These are phyloP conservation scores for Porites lobata DNA, from an alignment of 92 coral and sea anemone genomes.

Conservation along the genomic window DNA sequence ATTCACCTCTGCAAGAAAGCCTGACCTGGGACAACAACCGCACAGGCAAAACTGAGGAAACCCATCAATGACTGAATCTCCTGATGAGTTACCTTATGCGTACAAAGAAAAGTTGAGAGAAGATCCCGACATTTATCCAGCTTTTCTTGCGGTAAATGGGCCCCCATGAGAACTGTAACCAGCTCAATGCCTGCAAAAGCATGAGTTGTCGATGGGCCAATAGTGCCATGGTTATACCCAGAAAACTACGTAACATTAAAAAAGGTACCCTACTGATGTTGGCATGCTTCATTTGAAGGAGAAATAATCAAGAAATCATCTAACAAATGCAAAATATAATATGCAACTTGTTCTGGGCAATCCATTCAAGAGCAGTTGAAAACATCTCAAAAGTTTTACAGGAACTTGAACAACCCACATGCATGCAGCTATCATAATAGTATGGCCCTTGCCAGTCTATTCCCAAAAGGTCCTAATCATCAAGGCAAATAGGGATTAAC, in stretches of 20 bases:
- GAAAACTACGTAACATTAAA: conserved; percentile 39
- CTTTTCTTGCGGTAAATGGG: conserved; percentile 46
- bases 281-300: conserved; percentile 39
- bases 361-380: conserved; percentile 45
- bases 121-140: conserved; percentile 27
- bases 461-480: not conserved
- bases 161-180: conserved; percentile 58
- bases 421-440: conserved; percentile 34
- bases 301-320: conserved; percentile 73
- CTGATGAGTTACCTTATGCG: conserved; percentile 24
- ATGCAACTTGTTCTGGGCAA: conserved; percentile 39
- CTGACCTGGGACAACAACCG: conserved; percentile 29
- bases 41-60: conserved; percentile 19
- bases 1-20: conserved; percentile 35
- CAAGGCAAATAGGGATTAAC: too few relatives aligned
- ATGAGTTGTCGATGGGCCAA: conserved; percentile 17
- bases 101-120: too few relatives aligned
- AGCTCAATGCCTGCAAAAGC: conserved; percentile 58
- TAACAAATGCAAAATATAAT: conserved; percentile 58
- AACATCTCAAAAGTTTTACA: not conserved
- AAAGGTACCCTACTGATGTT: conserved; percentile 41
- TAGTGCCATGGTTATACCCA: conserved; percentile 77
- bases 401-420: conserved; percentile 23
- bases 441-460: conserved; percentile 11
- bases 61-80: conserved; percentile 20